These are phyloP conservation scores for Muntiacus muntjak DNA, from an alignment of 2,113 vertebrate genomes.

Conservation along the genomic window DNA sequence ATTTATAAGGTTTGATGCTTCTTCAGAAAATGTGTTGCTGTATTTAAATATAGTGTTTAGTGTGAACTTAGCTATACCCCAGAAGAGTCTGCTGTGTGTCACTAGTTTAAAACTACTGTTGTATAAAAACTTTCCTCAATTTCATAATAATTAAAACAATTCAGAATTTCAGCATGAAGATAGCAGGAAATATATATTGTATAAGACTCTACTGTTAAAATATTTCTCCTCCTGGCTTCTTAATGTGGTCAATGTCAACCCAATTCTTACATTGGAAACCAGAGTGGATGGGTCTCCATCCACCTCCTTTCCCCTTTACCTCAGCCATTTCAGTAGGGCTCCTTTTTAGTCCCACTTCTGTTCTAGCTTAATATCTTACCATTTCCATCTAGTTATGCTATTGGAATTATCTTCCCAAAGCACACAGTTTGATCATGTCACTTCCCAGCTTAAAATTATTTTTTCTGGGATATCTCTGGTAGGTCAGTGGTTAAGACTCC, in stretches of 20 bases:
- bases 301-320: background rate
- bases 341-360: background rate
- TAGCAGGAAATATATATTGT: background rate
- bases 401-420: background rate
- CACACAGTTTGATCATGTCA: background rate
- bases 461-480: background rate
- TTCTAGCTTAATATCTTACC: background rate
- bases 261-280: background rate
- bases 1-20: slow-evolving; percentile 7
- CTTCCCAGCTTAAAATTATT: background rate
- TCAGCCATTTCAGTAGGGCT: background rate
- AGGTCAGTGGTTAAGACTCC: background rate
- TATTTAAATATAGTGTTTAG: background rate
- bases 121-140: background rate
- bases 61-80: background rate
- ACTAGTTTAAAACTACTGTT: background rate
- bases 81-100: background rate
- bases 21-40: background rate
- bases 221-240: background rate
- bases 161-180: slow-evolving; percentile 19
- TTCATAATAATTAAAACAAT: slow-evolving; percentile 1
- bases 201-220: background rate
- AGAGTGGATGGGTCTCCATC: background rate
- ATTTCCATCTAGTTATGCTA: background rate
- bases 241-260: background rate